These are phyloP conservation scores for Lycaena phlaeas DNA, from an alignment of 2,888 invertebrate genomes.

Conservation along the genomic window DNA sequence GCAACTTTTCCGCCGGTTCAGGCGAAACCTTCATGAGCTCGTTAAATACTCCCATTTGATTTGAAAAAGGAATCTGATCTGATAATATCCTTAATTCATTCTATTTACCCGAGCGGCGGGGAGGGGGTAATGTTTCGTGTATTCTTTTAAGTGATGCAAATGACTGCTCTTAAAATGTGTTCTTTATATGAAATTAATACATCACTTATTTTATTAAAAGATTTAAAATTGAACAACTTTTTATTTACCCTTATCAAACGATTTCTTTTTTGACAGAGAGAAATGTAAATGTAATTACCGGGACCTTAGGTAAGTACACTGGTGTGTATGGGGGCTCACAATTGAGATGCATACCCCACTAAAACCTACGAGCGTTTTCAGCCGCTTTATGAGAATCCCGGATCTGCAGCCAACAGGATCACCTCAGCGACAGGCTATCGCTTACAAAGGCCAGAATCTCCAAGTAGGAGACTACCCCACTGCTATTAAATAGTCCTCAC, in stretches of 20 bases:
- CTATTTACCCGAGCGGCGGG: neutral
- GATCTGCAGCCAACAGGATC: no score
- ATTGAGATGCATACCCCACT: no score
- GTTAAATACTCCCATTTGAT: conserved; percentile 8
- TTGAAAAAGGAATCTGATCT: conserved; percentile 10
- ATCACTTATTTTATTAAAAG: conserved; percentile 71
- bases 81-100: conserved; percentile 12
- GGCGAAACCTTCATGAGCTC: conserved; percentile 10
- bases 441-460: no score
- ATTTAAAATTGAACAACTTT: conserved; percentile 17
- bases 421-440: no score
- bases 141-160: conserved; percentile 29
- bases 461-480: no score
- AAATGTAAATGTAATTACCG: no score
- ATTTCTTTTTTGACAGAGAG: no score
- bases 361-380: no score
- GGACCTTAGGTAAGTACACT: no score
- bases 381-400: no score
- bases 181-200: conserved; percentile 62
- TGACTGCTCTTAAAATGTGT: conserved; percentile 65
- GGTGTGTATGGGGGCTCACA: no score
- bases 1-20: conserved; percentile 11
- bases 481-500: no score
- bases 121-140: conserved; percentile 10
- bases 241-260: conserved; percentile 2